Percentiles rank a stretch among this genome's conserved stretches.
Evolutionary conservation across 2,113 vertebrate genomes (phyloP).

Genomic region (Colossoma macropomum): DNA sequence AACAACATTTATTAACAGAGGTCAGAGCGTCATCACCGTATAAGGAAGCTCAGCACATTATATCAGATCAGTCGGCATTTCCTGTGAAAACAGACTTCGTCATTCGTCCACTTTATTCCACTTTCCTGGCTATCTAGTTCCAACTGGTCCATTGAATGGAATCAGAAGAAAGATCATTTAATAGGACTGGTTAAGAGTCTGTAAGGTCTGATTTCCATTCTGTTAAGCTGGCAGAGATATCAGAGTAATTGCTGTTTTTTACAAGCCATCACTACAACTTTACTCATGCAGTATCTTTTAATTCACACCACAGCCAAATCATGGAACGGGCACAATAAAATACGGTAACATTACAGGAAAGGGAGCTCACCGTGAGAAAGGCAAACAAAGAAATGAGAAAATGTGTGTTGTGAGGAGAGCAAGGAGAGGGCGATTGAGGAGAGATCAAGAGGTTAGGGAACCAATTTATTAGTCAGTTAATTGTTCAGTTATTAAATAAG

Average conservation of each 20-base stretch:
- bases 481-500: too few species aligned
- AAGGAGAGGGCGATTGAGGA: background rate
- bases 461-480: too few species aligned
- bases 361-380: background rate
- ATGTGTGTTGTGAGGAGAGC: background rate
- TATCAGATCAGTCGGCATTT: slow-evolving; percentile 79
- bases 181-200: background rate
- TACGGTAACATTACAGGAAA: background rate
- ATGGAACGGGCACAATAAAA: background rate
- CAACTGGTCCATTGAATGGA: background rate
- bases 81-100: slow-evolving; percentile 71
- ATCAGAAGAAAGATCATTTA: background rate
- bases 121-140: slow-evolving; percentile 7
- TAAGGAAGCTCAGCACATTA: slow-evolving; percentile 56
- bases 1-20: slow-evolving; percentile 70
- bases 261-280: background rate
- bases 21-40: slow-evolving; percentile 65
- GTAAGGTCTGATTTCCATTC: background rate
- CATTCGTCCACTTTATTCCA: slow-evolving; percentile 55
- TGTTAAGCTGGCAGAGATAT: background rate
- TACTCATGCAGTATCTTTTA: background rate
- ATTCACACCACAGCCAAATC: slow-evolving; percentile 4
- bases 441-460: background rate
- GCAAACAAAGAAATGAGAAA: background rate
- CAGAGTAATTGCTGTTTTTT: background rate